phyloP scores from a whole-genome alignment of 2,888 invertebrate genomes.

The Agrotis puta region DNA sequence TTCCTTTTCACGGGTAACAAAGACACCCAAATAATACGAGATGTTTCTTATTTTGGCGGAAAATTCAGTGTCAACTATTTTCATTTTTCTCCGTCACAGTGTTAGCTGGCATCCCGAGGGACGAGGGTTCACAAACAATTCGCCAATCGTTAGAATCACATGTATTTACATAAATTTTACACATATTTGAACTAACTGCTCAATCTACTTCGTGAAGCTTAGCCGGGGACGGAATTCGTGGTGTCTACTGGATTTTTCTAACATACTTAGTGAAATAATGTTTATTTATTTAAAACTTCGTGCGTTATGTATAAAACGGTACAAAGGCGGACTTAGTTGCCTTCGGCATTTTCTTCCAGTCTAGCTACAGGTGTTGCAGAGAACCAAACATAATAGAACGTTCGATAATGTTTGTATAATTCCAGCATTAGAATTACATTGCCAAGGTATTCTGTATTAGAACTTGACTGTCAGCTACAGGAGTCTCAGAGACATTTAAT shows the following conservation, averaged over 20 bases:
- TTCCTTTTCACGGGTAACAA: constrained; percentile 45
- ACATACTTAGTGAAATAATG: neutral
- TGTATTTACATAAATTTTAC: constrained; percentile 65
- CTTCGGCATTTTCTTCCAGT: too few species aligned
- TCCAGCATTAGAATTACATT: constrained; percentile 5
- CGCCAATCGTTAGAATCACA: constrained; percentile 64
- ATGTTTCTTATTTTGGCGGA: constrained; percentile 56
- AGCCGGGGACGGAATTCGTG: neutral
- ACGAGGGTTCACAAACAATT: constrained; percentile 63
- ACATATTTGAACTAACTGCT: constrained; percentile 63
- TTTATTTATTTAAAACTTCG: neutral
- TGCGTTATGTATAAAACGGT: too few species aligned
- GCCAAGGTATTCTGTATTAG: neutral
- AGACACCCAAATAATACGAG: constrained; percentile 52
- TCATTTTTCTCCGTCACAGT: constrained; percentile 65
- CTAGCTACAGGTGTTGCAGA: too few species aligned
- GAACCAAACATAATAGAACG: too few species aligned
- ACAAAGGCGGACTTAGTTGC: too few species aligned
- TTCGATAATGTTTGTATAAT: neutral
- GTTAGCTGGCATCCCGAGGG: constrained; percentile 57
- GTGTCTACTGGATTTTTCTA: neutral
- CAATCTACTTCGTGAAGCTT: constrained; percentile 47
- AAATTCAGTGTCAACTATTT: constrained; percentile 66
- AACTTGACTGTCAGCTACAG: constrained; percentile 32
- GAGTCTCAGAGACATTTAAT: constrained; percentile 37